Base-by-base conservation (phyloP, 2,113 vertebrate genomes). In the Indicator indicator region DNA sequence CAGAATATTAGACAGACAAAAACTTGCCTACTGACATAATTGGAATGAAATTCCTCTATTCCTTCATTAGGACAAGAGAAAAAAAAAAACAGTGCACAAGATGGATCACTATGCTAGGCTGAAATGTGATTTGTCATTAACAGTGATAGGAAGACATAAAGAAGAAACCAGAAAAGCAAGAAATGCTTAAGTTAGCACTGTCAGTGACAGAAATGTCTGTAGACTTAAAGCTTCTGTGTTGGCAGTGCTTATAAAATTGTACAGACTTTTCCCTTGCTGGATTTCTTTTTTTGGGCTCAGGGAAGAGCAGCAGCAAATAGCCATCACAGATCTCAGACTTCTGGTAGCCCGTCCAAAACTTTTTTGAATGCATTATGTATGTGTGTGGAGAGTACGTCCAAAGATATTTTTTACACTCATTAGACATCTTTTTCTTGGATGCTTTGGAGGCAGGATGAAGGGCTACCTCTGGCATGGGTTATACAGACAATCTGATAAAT, bases 91-190 rank as follows among this genome's bases (percentile, higher is more conserved):
- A 44, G 14, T 33, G 12, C 18, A 38, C 6, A n/a, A 42, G 60
- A 48, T 15, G 5, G 18, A 48, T 67, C 4, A 3, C 26, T 67
- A 48, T 28, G 8, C 6, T 55, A 21, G 38, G 11, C 2, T 87
- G 46, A 81, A 54, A 78, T 36, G 9, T 72, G 48, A 52, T 94
- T 77, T 87, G 8, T 89, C n/a, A 19, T 84, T 89, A 32, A 21
- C 52, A 70, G 6, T 24, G 64, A 42, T 38, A 63, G 46, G 27
- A 77, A 83, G 23, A 72, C 76, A 59, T 44, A 59, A 52, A 48
- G 48, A 72, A 68, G 40, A 26, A 62, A 56, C 26, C 26, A 68
- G 33, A 11, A 73, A 73, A 83, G 33, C 7, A 56, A 63, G 44
- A 88, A 62, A 9, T 73, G 4, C 10, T 56, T 62, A 62, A 83